Percentiles rank a stretch among this genome's conserved stretches.
These are phyloP conservation scores for Brachypteracias leptosomus DNA, from an alignment of 2,113 vertebrate genomes.

Conservation along the genomic window DNA sequence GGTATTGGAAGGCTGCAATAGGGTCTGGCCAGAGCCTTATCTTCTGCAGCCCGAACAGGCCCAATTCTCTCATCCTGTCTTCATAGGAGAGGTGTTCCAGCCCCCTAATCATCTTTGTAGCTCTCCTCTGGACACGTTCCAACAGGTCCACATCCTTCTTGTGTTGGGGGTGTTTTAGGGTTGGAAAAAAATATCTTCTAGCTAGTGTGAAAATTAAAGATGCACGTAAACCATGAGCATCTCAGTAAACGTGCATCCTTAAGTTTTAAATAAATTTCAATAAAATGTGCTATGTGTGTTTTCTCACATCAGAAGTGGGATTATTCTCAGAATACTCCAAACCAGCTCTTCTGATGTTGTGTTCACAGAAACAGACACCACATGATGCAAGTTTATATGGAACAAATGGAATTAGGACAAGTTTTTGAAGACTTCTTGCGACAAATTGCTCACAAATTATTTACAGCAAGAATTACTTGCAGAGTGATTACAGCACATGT, in stretches of 20 bases:
- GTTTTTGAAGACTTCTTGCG: not conserved
- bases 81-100: too few species aligned
- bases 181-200: not conserved
- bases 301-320: not conserved
- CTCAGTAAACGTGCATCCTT: not conserved
- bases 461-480: not conserved
- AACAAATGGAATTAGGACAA: not conserved
- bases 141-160: too few species aligned
- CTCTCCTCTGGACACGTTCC: too few species aligned
- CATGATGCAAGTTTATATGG: not conserved
- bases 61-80: too few species aligned
- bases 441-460: not conserved
- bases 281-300: not conserved
- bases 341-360: not conserved
- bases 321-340: not conserved
- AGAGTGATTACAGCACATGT: not conserved
- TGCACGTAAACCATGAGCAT: not conserved
- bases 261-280: not conserved
- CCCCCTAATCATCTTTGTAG: too few species aligned
- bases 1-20: too few species aligned
- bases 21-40: too few species aligned
- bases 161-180: too few species aligned
- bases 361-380: not conserved
- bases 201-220: not conserved
- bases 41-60: too few species aligned